Percentiles rank a stretch among this genome's conserved stretches.
phyloP scores from a whole-genome alignment of 2,888 invertebrate genomes.

The Hypomecis punctinalis region DNA sequence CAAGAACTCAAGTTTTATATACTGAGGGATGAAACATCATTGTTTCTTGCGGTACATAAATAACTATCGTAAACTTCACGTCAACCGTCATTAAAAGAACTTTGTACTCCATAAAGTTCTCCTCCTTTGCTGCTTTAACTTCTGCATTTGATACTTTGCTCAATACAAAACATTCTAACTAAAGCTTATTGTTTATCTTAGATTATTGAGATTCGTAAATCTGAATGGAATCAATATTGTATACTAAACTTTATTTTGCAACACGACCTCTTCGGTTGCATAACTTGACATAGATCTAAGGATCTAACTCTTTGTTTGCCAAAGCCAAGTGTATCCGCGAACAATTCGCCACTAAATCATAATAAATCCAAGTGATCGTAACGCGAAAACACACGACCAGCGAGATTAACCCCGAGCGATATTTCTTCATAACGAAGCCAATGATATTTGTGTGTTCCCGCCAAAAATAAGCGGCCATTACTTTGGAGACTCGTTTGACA shows the following conservation, averaged over 20 bases:
- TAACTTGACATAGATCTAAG: slow-evolving; percentile 9
- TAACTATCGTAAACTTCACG: neutral
- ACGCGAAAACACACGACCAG: slow-evolving; percentile 52
- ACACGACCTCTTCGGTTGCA: neutral
- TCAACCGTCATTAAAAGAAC: too few relatives aligned
- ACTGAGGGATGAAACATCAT: slow-evolving; percentile 6
- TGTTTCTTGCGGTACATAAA: neutral
- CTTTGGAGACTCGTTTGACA: slow-evolving; percentile 73
- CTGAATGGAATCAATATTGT: neutral
- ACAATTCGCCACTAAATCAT: slow-evolving; percentile 39
- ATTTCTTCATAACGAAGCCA: slow-evolving; percentile 66
- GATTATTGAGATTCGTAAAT: neutral
- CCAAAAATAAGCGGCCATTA: slow-evolving; percentile 78
- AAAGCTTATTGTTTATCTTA: too few relatives aligned
- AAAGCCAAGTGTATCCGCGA: slow-evolving; percentile 2
- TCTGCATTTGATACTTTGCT: too few relatives aligned
- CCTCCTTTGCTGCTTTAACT: too few relatives aligned
- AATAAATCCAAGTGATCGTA: slow-evolving; percentile 49
- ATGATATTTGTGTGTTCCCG: slow-evolving; percentile 70
- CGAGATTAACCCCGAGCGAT: slow-evolving; percentile 53
- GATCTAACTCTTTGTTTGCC: slow-evolving; percentile 16
- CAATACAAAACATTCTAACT: too few relatives aligned
- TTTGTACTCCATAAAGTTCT: too few relatives aligned
- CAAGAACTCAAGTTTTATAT: slow-evolving; percentile 22
- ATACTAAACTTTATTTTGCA: neutral